Percentiles rank a stretch among this genome's conserved stretches.
phyloP scores from a whole-genome alignment of 2,113 vertebrate species.

The Tetrax tetrax region DNA sequence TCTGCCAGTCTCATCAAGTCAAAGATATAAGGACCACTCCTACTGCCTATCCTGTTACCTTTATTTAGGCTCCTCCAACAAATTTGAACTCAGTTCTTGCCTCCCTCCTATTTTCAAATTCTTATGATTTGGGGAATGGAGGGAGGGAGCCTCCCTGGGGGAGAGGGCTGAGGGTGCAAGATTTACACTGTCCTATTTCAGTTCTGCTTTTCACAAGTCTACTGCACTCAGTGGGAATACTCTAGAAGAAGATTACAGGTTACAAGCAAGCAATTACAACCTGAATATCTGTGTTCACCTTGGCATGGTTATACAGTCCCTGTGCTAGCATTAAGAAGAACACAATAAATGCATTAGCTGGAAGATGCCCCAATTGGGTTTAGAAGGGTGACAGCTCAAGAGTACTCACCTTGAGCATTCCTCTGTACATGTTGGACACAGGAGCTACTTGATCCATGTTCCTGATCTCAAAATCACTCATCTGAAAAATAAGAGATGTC shows the following conservation, averaged over 20 bases:
- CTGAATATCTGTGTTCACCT: not conserved
- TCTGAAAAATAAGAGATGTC: constrained; percentile 61
- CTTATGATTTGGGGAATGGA: not conserved
- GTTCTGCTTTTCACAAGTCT: not conserved
- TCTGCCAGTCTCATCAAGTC: not conserved
- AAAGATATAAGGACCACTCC: not conserved
- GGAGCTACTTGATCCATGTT: constrained; percentile 88
- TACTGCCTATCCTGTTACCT: not conserved
- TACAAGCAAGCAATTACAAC: not conserved
- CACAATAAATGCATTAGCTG: not conserved
- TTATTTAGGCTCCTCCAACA: not conserved
- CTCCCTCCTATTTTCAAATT: not conserved
- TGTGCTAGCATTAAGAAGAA: not conserved
- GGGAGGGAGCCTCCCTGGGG: not conserved
- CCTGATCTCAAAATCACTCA: constrained; percentile 82
- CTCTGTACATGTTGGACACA: constrained; percentile 74
- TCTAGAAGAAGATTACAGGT: not conserved
- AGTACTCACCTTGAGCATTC: constrained; percentile 82
- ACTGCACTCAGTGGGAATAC: not conserved
- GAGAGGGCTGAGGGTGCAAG: not conserved
- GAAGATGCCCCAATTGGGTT: not conserved
- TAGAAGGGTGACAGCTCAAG: not conserved
- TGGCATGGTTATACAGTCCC: not conserved
- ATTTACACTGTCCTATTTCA: not conserved
- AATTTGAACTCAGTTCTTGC: not conserved